Base-by-base conservation (phyloP, 2,113 vertebrate genomes). In the Carassius carassius region DNA sequence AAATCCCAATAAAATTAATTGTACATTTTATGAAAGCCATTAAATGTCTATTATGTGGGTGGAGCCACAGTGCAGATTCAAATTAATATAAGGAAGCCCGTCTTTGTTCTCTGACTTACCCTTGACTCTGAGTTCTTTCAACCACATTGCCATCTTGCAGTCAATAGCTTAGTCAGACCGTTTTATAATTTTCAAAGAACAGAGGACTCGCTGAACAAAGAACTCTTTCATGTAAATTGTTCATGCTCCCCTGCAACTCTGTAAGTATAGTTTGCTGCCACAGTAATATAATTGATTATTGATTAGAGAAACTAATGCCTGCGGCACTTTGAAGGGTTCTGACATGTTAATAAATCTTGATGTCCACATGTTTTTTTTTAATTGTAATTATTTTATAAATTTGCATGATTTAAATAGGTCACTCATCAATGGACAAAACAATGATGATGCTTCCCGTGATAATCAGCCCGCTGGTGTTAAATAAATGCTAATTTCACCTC, bases 251-350 rank as follows among this genome's bases (percentile, higher is more conserved):
- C 65, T 75, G 83, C 63, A 77, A 51, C 72, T 63, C 41, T 13
- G 47, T 62, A 37, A 62, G 47, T 75, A 54, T 85, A 83, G 74
- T 74, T 81, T 51, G 73, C 70, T 78, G 21, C 49, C 12, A 32
- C 62, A 17, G 51, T 86, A 86, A 86, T 85, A 67, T 85, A 83
- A 89, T 87, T 78, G 51, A 79, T 69, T 87, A 89, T 87, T 47
- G 83, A 89, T 85, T 85, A 75, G 67, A 82, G 58, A n/a, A 78
- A 60, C 10, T 5, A 41, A 78, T 0, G 3, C 44, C 19, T 70
- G 5, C 2, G 0, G 10, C 32, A 69, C 29, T 35, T 11, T 70
- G 1, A 2, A 29, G 35, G 19, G 21, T 62, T 67, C 32, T 32
- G 25, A 67, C 13, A 47, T 63, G 44, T 25, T 14, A 25, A 49